Base-by-base conservation (phyloP, 2,888 invertebrate species). In the Didymodactylos carnosus region DNA sequence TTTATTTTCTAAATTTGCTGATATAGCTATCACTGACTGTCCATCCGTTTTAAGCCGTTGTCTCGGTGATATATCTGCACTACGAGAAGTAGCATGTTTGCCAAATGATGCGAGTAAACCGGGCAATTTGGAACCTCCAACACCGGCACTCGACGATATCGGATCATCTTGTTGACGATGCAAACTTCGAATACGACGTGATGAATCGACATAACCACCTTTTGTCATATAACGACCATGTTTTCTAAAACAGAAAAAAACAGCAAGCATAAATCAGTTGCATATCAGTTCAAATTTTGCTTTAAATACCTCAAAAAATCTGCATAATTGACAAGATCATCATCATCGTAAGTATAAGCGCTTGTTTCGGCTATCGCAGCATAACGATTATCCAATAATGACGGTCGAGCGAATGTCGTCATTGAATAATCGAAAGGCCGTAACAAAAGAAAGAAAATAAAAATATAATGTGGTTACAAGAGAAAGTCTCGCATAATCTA, bases 1-100 rank as follows among this genome's bases (percentile, higher is more conserved):
- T 27, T 80, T 79, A 16, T 79, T 77, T 53, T 78, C 78, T 14
- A 78, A 75, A n/a, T 78, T 76, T 35, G 71, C 71, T n/a, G 71
- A 35, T 27, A 71, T 53, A 1, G 62, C 11, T 62, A 62, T 62
- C 6, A 71, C 71, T 8, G 74, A 74, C n/a, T 16, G 40, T 39
- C 71, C 39, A 25, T 73, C 73, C 7, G 40, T 73, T 19, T 43
- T 40, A 49, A 27, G n/a, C 14, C 39, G 10, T n/a, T 27, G 41
- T 40, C 29, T 69, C 4, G 25, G 0, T 13, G 10, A 8, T 7
- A 23, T 19, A 2, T 43, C 43, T 27, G n/a, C 35, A 41, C 39
- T 39, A 23, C 3, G 11, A 23, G 49, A 49, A 23, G 8, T 25
- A 8, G 62, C 8, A 5, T 19, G 5, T 27, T 41, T 43, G 23